phyloP scores from a whole-genome alignment of 2,113 vertebrate genomes.

The Rafetus swinhoei region DNA sequence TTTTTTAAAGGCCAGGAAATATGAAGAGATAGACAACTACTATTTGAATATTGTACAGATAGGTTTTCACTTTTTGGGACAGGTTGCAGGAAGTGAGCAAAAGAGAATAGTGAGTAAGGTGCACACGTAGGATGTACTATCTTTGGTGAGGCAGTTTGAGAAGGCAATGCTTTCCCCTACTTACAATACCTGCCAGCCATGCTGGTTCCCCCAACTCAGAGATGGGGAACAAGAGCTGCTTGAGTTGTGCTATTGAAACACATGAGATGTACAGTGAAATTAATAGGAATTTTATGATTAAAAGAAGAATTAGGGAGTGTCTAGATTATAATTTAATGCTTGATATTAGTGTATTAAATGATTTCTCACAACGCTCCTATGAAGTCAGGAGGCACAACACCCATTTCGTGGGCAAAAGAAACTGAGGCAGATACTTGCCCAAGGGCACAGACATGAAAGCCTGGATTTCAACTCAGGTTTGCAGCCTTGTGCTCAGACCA shows the following conservation, averaged over 20 bases:
- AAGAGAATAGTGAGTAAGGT: not conserved
- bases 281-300: not conserved
- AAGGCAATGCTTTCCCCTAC: too few relatives aligned
- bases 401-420: not conserved
- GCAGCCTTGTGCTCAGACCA: not conserved
- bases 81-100: not conserved
- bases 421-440: not conserved
- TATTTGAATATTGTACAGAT: not conserved
- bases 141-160: not conserved
- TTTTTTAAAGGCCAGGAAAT: too few relatives aligned
- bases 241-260: not conserved
- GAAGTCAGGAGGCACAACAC: not conserved
- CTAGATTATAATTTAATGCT: not conserved
- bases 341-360: accelerated
- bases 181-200: too few relatives aligned
- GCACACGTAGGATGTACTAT: not conserved
- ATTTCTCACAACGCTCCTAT: not conserved
- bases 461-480: not conserved
- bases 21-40: not conserved
- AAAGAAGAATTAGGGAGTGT: not conserved
- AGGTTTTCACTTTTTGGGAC: not conserved
- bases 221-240: too few relatives aligned
- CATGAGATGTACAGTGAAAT: not conserved
- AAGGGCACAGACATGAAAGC: not conserved
- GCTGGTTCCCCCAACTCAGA: too few relatives aligned